Conservation (phyloP, 2,888 invertebrate genomes). For the Marronus borbonicus region DNA sequence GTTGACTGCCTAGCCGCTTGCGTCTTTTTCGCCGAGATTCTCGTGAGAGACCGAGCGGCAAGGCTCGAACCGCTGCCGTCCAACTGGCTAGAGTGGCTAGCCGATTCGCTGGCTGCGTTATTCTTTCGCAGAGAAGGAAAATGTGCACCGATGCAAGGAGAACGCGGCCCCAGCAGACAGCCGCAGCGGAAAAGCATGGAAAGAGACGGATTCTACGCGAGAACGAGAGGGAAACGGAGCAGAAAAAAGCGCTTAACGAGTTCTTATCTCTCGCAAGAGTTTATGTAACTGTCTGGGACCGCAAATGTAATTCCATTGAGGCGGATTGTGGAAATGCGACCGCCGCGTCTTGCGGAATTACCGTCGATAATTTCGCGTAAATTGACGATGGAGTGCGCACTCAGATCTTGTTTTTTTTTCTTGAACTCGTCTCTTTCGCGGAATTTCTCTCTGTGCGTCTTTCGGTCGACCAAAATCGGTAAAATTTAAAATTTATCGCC, state of each 20-base stretch:
- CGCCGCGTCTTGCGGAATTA: neutral
- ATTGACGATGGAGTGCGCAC: too few species aligned
- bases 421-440: too few species aligned
- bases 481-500: too few species aligned
- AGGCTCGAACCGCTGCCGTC: neutral
- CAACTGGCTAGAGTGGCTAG: neutral
- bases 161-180: neutral
- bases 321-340: constrained; percentile 7
- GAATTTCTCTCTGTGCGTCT: too few species aligned
- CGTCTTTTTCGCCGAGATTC: too few species aligned
- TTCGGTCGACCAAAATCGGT: too few species aligned
- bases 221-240: neutral
- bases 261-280: constrained; percentile 8
- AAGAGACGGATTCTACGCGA: neutral
- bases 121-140: neutral
- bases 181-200: constrained; percentile 4
- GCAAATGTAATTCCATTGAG: neutral
- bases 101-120: neutral
- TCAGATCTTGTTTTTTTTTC: too few species aligned
- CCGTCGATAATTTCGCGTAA: too few species aligned
- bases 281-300: constrained; percentile 15
- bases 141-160: constrained; percentile 12
- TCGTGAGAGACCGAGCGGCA: too few species aligned
- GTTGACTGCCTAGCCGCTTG: too few species aligned
- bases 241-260: constrained; percentile 10